These are phyloP conservation scores for Percina caprodes DNA, from an alignment of 2,113 vertebrate species.

Conservation along the genomic window DNA sequence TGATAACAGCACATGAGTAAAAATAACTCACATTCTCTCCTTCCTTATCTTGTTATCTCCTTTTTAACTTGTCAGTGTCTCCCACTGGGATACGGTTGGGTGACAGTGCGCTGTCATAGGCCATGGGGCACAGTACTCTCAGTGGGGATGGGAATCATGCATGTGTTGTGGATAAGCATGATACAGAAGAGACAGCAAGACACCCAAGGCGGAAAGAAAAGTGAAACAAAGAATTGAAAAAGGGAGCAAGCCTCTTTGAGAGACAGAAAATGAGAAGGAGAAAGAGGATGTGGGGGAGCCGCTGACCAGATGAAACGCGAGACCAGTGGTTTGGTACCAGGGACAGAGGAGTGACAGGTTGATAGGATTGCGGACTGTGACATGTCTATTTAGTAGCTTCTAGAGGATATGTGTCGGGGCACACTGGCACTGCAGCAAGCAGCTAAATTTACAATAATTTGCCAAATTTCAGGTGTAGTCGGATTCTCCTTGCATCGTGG, in stretches of 20 bases:
- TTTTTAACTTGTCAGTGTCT: constrained; percentile 40
- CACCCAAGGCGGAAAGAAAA: neutral
- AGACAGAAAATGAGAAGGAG: constrained; percentile 34
- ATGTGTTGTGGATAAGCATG: constrained; percentile 21
- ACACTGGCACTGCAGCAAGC: constrained; percentile 8
- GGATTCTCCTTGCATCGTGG: too few relatives aligned
- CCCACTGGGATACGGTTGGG: constrained; percentile 39
- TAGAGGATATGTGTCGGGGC: constrained; percentile 11
- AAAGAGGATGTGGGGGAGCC: neutral
- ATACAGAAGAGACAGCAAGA: constrained; percentile 44
- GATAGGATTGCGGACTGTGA: constrained; percentile 46
- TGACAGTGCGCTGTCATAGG: constrained; percentile 63
- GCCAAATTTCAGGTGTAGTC: too few relatives aligned
- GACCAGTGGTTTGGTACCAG: constrained; percentile 15
- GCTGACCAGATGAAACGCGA: constrained; percentile 30
- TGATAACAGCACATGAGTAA: constrained; percentile 3
- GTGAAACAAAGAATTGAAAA: constrained; percentile 10
- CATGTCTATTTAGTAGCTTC: constrained; percentile 15
- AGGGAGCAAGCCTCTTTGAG: neutral
- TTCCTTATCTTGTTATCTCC: constrained; percentile 24
- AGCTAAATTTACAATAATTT: too few relatives aligned
- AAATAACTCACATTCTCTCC: constrained; percentile 10
- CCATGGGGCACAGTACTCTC: constrained; percentile 32
- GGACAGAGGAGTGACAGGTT: constrained; percentile 13
- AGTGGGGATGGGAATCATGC: constrained; percentile 7